A percentile compares a stretch with the other conserved stretches of the same genome.
These are phyloP conservation scores for Microplitis demolitor DNA, from an alignment of 1,140 invertebrate genomes.

Conservation along the genomic window DNA sequence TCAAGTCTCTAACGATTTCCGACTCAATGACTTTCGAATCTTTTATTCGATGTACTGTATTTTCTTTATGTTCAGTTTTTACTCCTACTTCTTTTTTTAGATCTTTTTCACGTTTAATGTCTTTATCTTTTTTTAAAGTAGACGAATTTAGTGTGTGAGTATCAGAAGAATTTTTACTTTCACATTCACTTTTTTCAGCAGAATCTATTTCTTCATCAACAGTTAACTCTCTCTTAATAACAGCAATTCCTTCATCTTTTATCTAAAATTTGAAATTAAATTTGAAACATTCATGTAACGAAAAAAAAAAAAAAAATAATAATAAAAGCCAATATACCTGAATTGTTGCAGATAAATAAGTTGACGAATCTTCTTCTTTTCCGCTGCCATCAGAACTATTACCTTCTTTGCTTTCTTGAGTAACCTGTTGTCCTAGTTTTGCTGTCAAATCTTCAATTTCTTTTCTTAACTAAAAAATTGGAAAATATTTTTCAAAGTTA, in stretches of 20 bases:
- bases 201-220: conserved; percentile 60
- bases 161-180: conserved; percentile 54
- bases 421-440: conserved; percentile 66
- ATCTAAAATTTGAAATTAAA: conserved; percentile 39
- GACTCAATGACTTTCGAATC: conserved; percentile 68
- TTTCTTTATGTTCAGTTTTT: conserved; percentile 63
- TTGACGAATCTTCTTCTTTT: conserved; percentile 66
- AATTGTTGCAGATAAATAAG: conserved; percentile 53
- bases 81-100: conserved; percentile 66
- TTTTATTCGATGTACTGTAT: conserved; percentile 61
- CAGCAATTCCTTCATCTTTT: conserved; percentile 54
- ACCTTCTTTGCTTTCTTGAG: conserved; percentile 66
- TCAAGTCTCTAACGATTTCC: conserved; percentile 80
- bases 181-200: conserved; percentile 52
- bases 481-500: not conserved
- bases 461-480: conserved; percentile 64
- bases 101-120: conserved; percentile 66
- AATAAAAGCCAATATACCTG: conserved; percentile 45
- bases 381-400: conserved; percentile 67
- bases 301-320: not conserved
- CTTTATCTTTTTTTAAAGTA: conserved; percentile 66
- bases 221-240: conserved; percentile 57
- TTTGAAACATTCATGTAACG: not conserved
- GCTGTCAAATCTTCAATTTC: conserved; percentile 71
- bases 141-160: conserved; percentile 58